Evolutionary conservation across 2,113 vertebrate species (phyloP).

Genomic region (Ahaetulla prasina): DNA sequence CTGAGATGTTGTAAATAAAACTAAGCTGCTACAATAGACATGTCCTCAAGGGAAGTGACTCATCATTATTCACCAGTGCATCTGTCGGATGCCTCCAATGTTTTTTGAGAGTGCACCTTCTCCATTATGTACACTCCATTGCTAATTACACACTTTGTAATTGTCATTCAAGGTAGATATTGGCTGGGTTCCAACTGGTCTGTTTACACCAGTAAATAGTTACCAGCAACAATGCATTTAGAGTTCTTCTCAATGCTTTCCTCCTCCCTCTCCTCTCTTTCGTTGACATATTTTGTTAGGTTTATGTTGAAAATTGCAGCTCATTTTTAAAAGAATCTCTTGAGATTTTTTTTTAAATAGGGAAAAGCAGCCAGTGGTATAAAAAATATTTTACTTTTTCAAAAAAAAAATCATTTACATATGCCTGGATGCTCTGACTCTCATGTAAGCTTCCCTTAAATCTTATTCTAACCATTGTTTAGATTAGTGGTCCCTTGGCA

Average conservation of each 20-base stretch:
- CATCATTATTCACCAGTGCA: background rate
- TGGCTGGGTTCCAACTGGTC: background rate
- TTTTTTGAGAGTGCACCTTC: background rate
- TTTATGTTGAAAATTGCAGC: background rate
- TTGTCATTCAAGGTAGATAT: background rate
- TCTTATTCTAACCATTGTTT: background rate
- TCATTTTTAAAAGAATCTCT: background rate
- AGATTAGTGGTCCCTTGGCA: background rate
- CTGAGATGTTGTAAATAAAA: background rate
- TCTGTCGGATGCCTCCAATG: background rate
- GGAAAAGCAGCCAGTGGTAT: background rate
- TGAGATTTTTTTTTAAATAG: background rate
- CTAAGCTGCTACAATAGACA: background rate
- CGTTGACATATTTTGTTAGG: background rate
- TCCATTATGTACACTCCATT: background rate
- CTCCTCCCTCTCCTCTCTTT: background rate
- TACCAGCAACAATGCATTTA: background rate
- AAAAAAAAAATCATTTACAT: background rate
- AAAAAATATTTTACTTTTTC: background rate
- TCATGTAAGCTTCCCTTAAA: background rate
- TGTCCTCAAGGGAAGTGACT: background rate
- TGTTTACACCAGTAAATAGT: background rate
- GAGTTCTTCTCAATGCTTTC: background rate
- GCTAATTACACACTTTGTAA: background rate
- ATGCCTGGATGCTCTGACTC: background rate